Base-by-base conservation (phyloP, 1,140 invertebrate species). In the Acromyrmex echinatior region DNA sequence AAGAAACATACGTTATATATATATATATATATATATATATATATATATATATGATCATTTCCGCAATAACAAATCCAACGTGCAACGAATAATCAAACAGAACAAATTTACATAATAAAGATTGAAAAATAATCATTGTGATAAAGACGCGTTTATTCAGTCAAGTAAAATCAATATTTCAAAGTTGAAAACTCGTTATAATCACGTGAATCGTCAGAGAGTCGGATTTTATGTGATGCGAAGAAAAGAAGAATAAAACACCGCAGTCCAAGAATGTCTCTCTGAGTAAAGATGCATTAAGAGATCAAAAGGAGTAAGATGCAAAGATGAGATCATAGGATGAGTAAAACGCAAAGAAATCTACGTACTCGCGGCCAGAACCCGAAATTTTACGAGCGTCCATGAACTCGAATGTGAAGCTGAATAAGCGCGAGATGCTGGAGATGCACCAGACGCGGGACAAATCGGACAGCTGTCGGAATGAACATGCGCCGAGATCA, bases 391-490 rank as follows among this genome's bases (percentile, higher is more conserved):
- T 90, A 90, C 74, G 88, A 90, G 78, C 86, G 80, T 87, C 86
- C 86, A 21, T 90, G 76, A 90, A 87, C 70, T 70, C 80, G 31
- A 25, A 90, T 78, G 70, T 63, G 63, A 90, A 77, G 73, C 88
- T 86, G 80, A 80, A 85, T 87, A 90, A 76, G 66, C 76, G 80
- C 70, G 86, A 90, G 86, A 86, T 60, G 60, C 77, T 74, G 53
- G 21, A 28, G 73, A 87, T 77, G 39, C 35, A 86, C 53, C 71
- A 86, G 87, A 79, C 73, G 78, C 65, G 62, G 18, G 60, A 90
- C 88, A 90, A 80, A 74, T 84, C 78, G 39, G 78, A 84, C 89
- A 90, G 88, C 89, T 89, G 89, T 87, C 76, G n/a, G 65, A 78
- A 89, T 76, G 58, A 80, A 88, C 82, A 65, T 49, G 53, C 35